Conservation (phyloP, 2,888 invertebrate genomes). For the Nymphalis polychloros region DNA sequence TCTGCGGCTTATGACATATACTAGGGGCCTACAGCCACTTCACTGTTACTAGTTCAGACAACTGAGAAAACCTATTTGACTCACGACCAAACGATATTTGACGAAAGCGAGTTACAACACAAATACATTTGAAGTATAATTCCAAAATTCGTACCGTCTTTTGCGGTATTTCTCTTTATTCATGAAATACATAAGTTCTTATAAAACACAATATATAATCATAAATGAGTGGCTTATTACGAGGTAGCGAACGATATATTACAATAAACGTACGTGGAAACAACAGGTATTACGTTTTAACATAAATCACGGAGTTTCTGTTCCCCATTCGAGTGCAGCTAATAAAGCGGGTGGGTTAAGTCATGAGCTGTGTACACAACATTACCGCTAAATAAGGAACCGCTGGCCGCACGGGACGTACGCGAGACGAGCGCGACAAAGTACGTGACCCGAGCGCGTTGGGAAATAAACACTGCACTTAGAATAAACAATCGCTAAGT, state of each 20-base stretch:
- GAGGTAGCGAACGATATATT: slow-evolving; percentile 2
- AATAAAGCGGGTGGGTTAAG: slow-evolving; percentile 10
- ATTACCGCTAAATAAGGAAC: slow-evolving; percentile 37
- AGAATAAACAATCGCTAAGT: background rate
- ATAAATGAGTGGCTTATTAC: background rate
- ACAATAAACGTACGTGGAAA: slow-evolving; percentile 8
- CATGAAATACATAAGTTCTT: background rate
- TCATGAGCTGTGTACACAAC: slow-evolving; percentile 26
- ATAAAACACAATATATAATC: background rate
- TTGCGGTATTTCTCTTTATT: background rate
- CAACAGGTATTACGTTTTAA: slow-evolving; percentile 25
- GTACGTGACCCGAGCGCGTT: background rate
- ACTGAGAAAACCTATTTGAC: too few species aligned
- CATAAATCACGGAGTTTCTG: slow-evolving; percentile 17
- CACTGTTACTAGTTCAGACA: too few species aligned
- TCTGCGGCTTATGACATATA: too few species aligned
- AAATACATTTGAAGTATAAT: background rate
- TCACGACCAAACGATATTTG: too few species aligned
- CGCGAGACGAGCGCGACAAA: background rate
- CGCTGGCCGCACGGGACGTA: slow-evolving; percentile 1
- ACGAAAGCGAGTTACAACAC: too few species aligned
- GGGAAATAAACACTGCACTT: slow-evolving; percentile 1
- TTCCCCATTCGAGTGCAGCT: slow-evolving; percentile 19
- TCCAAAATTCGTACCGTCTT: background rate
- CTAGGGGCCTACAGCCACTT: too few species aligned